A percentile compares a stretch with the other conserved stretches of the same genome.
Evolutionary conservation across 2,797 vertebrate species (phyloP).

Genomic region (Brachyrhaphis roseni): DNA sequence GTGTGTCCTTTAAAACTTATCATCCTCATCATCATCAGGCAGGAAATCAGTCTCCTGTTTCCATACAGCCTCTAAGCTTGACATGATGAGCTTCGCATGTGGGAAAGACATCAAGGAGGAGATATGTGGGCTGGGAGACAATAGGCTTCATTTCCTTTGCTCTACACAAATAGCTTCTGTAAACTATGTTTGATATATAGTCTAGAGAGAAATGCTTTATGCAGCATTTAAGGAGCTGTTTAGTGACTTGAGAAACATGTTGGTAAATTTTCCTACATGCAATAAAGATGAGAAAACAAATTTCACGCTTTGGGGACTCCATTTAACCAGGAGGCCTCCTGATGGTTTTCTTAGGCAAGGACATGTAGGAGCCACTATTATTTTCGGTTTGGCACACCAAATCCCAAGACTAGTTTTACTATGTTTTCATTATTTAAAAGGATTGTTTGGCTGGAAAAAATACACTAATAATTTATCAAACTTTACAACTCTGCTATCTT

Average conservation of each 20-base stretch:
- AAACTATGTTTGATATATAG: constrained; percentile 8
- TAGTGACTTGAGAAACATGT: not conserved
- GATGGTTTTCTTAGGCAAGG: not conserved
- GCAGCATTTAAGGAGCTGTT: not conserved
- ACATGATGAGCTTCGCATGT: constrained; percentile 52
- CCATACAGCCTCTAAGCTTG: constrained; percentile 24
- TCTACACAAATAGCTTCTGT: constrained; percentile 13
- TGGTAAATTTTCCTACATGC: not conserved
- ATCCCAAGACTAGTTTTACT: not conserved
- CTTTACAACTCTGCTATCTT: not conserved
- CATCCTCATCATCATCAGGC: not conserved
- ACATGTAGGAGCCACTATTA: not conserved
- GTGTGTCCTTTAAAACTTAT: not conserved
- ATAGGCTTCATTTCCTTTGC: constrained; percentile 52
- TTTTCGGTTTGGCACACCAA: not conserved
- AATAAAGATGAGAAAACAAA: not conserved
- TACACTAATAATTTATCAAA: not conserved
- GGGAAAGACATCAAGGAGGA: constrained; percentile 59
- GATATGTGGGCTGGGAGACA: constrained; percentile 35
- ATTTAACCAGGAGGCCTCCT: not conserved
- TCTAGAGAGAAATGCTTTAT: constrained; percentile 10
- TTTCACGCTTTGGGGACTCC: not conserved
- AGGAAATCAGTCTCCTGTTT: constrained; percentile 44
- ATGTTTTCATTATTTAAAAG: not conserved
- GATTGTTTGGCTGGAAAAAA: not conserved